These are phyloP conservation scores for Scaptomyza parva DNA, from an alignment of 2,888 invertebrate genomes.

Conservation along the genomic window DNA sequence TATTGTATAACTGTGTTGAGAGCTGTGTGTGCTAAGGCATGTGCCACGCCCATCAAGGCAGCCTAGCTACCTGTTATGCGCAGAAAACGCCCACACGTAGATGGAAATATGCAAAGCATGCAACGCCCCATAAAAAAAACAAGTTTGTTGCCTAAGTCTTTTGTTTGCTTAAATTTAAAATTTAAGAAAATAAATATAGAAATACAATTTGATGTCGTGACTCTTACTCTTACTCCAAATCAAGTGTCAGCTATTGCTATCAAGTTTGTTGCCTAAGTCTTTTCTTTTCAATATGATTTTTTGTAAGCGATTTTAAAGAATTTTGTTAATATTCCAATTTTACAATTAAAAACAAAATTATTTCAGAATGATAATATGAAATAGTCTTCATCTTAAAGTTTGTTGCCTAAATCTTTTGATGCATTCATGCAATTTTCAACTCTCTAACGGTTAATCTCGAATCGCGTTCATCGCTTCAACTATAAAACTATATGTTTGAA, in stretches of 20 bases:
- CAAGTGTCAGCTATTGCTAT: background rate
- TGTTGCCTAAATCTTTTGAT: constrained; percentile 7
- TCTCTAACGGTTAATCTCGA: background rate
- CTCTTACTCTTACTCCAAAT: background rate
- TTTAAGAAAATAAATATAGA: too few species aligned
- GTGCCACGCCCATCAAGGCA: constrained; percentile 48
- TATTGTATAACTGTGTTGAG: constrained; percentile 59
- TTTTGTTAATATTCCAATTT: background rate
- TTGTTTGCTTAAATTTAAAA: constrained; percentile 45
- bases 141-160: constrained; percentile 80
- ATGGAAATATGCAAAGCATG: constrained; percentile 19
- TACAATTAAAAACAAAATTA: background rate
- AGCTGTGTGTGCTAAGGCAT: constrained; percentile 13
- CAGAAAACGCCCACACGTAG: constrained; percentile 30
- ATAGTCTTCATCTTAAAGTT: too few species aligned
- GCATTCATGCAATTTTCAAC: background rate
- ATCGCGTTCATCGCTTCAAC: background rate
- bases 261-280: constrained; percentile 26
- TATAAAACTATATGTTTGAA: background rate
- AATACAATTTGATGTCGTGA: too few species aligned
- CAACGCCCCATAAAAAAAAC: constrained; percentile 53
- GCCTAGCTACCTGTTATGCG: constrained; percentile 46
- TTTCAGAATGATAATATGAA: too few species aligned
- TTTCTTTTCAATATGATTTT: constrained; percentile 8
- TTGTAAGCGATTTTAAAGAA: background rate